These are phyloP conservation scores for Bombyx mori DNA, from an alignment of 1,140 invertebrate genomes.

Conservation along the genomic window DNA sequence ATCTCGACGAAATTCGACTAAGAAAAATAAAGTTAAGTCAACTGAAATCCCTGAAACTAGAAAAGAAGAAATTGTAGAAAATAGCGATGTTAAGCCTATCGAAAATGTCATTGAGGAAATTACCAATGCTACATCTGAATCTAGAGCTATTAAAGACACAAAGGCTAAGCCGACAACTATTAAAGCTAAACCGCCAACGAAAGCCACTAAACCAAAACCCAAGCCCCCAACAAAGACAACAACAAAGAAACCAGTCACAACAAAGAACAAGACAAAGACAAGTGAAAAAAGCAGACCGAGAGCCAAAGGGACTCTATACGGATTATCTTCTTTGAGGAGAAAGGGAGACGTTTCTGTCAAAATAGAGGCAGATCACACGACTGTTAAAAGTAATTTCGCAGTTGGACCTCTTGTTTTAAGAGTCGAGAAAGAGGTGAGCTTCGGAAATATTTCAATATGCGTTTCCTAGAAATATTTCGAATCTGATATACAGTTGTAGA, in stretches of 20 bases:
- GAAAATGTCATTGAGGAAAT: slow-evolving; percentile 34
- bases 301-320: slow-evolving; percentile 84
- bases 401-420: slow-evolving; percentile 83
- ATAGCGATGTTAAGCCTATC: slow-evolving; percentile 23
- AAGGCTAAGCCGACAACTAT: slow-evolving; percentile 37
- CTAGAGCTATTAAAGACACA: slow-evolving; percentile 38
- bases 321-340: slow-evolving; percentile 81
- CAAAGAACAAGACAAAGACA: slow-evolving; percentile 66
- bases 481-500: background rate
- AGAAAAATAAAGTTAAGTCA: slow-evolving; percentile 26
- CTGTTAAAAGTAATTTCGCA: slow-evolving; percentile 84
- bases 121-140: slow-evolving; percentile 28
- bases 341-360: slow-evolving; percentile 84
- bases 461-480: background rate
- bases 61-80: slow-evolving; percentile 27
- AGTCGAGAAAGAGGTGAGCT: slow-evolving; percentile 82
- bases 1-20: slow-evolving; percentile 29
- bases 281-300: slow-evolving; percentile 72
- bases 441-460: slow-evolving; percentile 6
- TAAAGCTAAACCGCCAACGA: slow-evolving; percentile 39
- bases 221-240: slow-evolving; percentile 47
- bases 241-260: slow-evolving; percentile 48
- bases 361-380: slow-evolving; percentile 83
- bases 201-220: slow-evolving; percentile 36
- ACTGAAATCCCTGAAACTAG: slow-evolving; percentile 26